Evolutionary conservation across 2,113 vertebrate genomes (phyloP).

Genomic region (Carassius auratus): DNA sequence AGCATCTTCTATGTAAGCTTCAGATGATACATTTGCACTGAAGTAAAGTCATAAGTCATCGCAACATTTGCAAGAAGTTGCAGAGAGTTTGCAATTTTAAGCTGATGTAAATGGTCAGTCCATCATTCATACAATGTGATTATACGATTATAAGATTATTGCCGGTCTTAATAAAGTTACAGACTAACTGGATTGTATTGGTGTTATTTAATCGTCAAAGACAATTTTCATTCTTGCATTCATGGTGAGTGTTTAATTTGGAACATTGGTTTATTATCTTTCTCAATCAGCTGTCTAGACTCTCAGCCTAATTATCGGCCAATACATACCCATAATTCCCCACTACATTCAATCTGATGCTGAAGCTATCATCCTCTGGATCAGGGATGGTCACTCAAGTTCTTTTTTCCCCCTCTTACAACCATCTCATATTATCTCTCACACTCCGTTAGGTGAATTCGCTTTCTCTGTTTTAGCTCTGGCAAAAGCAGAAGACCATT

Average conservation of each 20-base stretch:
- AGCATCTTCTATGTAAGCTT: not conserved
- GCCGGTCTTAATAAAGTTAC: not conserved
- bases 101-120: not conserved
- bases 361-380: not conserved
- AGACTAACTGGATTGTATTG: not conserved
- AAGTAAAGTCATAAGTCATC: not conserved
- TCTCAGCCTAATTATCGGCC: constrained; percentile 21
- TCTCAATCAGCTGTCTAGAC: constrained; percentile 5
- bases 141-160: not conserved
- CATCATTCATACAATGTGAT: not conserved
- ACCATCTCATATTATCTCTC: not conserved
- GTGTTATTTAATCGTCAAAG: not conserved
- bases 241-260: not conserved
- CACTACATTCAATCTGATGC: not conserved
- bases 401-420: not conserved
- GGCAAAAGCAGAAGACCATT: too few species aligned
- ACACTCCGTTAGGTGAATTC: too few species aligned
- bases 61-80: not conserved
- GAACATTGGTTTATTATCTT: not conserved
- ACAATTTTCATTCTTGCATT: not conserved
- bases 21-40: not conserved
- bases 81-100: not conserved
- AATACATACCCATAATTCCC: constrained; percentile 35
- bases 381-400: not conserved
- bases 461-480: too few species aligned